phyloP scores from a whole-genome alignment of 2,113 vertebrate species.

The Dipodomys spectabilis region DNA sequence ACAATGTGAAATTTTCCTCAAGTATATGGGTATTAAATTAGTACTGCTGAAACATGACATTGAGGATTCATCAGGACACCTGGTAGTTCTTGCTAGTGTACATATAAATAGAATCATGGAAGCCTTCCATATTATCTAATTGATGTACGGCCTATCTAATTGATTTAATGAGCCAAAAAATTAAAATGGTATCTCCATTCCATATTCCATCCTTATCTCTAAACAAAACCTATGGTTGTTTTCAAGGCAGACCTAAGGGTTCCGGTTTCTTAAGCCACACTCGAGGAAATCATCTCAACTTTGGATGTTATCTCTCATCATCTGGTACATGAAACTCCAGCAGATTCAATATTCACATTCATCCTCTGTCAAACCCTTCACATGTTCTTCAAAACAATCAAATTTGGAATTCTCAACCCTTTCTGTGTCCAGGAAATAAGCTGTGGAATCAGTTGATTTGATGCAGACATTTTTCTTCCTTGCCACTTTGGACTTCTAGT shows the following conservation, averaged over 20 bases:
- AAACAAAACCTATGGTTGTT: slow-evolving; percentile 67
- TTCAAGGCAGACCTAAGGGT: slow-evolving; percentile 68
- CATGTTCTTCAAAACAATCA: slow-evolving; percentile 72
- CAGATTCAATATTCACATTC: slow-evolving; percentile 66
- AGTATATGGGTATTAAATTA: slow-evolving; percentile 70
- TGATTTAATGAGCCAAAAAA: slow-evolving; percentile 72
- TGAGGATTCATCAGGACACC: slow-evolving; percentile 56
- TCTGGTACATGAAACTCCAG: slow-evolving; percentile 76
- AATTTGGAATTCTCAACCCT: slow-evolving; percentile 80
- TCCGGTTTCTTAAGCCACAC: slow-evolving; percentile 69
- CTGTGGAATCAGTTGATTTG: slow-evolving; percentile 74
- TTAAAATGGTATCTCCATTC: slow-evolving; percentile 70
- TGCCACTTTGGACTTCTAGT: slow-evolving; percentile 81
- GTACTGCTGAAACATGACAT: slow-evolving; percentile 67
- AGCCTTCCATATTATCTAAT: slow-evolving; percentile 73
- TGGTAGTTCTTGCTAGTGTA: slow-evolving; percentile 68
- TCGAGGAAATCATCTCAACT: slow-evolving; percentile 59
- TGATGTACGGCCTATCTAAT: slow-evolving; percentile 56
- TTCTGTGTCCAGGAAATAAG: slow-evolving; percentile 75
- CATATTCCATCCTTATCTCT: slow-evolving; percentile 76
- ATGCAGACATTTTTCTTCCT: slow-evolving; percentile 74
- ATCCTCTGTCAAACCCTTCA: slow-evolving; percentile 67
- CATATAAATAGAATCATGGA: slow-evolving; percentile 69
- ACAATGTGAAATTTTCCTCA: slow-evolving; percentile 68
- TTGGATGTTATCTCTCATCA: slow-evolving; percentile 73